A percentile compares a stretch with the other conserved stretches of the same genome.
Conservation (phyloP, 64 coral and sea anemone species). For the Actinia tenebrosa region DNA sequence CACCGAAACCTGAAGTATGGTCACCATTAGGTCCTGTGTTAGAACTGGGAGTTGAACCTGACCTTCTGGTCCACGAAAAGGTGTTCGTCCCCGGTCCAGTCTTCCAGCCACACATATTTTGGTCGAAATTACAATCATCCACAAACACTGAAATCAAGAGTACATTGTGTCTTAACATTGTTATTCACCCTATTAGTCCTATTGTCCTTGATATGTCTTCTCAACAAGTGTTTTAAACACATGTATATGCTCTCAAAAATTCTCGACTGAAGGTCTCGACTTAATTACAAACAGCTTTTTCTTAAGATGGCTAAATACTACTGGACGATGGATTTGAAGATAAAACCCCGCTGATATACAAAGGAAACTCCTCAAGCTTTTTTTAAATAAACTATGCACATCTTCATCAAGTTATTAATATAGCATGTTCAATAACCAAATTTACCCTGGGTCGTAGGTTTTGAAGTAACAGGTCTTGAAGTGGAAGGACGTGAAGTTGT, state of each 20-base stretch:
- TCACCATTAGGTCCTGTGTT: background rate
- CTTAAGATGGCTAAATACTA: too few species aligned
- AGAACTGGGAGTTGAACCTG: background rate
- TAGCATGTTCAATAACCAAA: background rate
- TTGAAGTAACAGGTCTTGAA: background rate
- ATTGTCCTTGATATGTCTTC: too few species aligned
- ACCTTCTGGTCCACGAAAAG: background rate
- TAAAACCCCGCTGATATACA: too few species aligned
- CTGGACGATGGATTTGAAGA: too few species aligned
- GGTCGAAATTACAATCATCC: background rate
- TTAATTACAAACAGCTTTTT: too few species aligned
- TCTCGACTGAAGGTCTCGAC: too few species aligned
- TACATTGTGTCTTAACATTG: background rate
- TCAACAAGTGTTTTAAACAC: too few species aligned
- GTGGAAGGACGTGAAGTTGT: background rate
- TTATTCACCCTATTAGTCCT: too few species aligned
- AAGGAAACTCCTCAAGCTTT: too few species aligned
- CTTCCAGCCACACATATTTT: background rate
- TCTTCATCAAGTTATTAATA: too few species aligned
- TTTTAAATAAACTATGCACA: too few species aligned
- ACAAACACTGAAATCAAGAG: background rate
- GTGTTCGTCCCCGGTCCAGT: background rate
- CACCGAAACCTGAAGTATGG: background rate
- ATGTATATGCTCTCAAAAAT: too few species aligned
- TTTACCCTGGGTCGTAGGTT: background rate